Conservation (phyloP, 2,113 vertebrate species). For the Asarcornis scutulata region DNA sequence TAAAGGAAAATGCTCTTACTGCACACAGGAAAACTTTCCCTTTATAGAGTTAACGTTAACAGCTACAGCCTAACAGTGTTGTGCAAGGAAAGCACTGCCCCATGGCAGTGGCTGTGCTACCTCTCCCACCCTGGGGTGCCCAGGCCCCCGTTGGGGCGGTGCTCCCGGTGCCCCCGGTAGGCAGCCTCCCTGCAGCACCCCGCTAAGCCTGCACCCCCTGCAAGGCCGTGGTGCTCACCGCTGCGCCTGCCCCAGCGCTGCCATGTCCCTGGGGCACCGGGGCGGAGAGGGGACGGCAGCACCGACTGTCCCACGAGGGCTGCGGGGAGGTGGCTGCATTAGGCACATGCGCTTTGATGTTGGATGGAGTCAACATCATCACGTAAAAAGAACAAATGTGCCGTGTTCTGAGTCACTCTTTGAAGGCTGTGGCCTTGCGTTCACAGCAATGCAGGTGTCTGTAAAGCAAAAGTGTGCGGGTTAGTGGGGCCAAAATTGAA, state of each 20-base stretch:
- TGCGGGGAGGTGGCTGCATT: fast-evolving
- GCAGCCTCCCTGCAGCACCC: background rate
- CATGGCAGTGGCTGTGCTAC: background rate
- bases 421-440: background rate
- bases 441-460: background rate
- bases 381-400: fast-evolving
- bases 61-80: background rate
- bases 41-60: too few species aligned
- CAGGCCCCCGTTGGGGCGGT: background rate
- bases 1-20: background rate
- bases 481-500: fast-evolving
- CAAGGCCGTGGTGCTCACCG: too few species aligned
- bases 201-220: too few species aligned
- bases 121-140: background rate
- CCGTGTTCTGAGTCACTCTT: background rate
- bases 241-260: background rate
- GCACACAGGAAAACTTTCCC: too few species aligned
- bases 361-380: too few species aligned
- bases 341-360: background rate
- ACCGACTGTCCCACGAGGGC: fast-evolving
- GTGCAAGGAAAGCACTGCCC: background rate
- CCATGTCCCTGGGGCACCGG: background rate
- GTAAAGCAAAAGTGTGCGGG: fast-evolving
- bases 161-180: background rate
- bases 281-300: background rate